Base-by-base conservation (phyloP, 2,113 vertebrate genomes). In the Gasterosteus nipponicus region DNA sequence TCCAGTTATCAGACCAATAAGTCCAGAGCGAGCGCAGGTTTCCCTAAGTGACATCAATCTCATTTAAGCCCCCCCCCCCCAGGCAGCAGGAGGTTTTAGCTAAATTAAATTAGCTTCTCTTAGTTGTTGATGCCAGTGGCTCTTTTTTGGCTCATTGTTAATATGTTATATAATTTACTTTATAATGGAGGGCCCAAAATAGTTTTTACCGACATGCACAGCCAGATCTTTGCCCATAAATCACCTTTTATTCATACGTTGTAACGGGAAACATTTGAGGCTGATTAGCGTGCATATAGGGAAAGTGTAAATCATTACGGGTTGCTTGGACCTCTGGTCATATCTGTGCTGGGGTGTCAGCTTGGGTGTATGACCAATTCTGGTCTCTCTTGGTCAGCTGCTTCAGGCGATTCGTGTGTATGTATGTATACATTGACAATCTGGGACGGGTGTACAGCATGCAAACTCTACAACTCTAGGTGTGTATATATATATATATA, bases 21-120 rank as follows among this genome's bases (percentile, higher is more conserved):
- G 63, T 63, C 61, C 77, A 39, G 47, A 79, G 82, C 29, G 38
- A 75, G 69, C 61, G 62, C 81, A 39, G 63, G 61, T 60, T 56
- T 54, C 68, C 63, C 76, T 82, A 54, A 87, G 77, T 80, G 80
- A 71, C 69, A 76, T 76, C 66, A 54, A 73, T 86, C 72, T 80
- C 46, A 86, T 85, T 86, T 63, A 51, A 62, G 57, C 57, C 68
- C 61, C 80, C 62, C 57, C 22, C 51, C 51, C 18, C 59, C 18
- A 0, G 51, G 72, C 49, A 60, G 68, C 57, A 1, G 3, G 41
- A 75, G 73, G 78, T 73, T 84, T 82, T 72, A 75, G 38, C 26
- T 0, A 67, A 84, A 87, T 86, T 67, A 33, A 35, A 72, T 86
- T 56, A 15, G 35, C 7, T 44, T 66, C 31, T 47, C 54, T 63